Evolutionary conservation across 2,113 vertebrate genomes (phyloP), one percentile per base, ranked within the genome.

Genomic region (Hippocampus guttulatus): DNA sequence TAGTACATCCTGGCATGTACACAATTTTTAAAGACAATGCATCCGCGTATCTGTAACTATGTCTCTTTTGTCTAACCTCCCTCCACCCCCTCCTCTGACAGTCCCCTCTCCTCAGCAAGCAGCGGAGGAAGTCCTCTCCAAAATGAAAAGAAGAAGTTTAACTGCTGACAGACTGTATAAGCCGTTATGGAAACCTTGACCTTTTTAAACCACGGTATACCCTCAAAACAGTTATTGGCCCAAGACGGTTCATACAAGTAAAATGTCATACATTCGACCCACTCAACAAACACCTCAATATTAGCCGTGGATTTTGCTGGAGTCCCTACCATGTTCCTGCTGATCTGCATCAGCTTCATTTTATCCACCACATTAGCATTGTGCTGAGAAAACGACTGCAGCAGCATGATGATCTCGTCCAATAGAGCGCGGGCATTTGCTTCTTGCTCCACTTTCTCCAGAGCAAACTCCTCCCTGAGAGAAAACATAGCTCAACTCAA

Each of bases 261-360:
- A 15, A 27, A 58, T 25, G 23, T 8, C n/a, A n/a, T n/a, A 10
- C 7, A 55, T 2, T 23, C 8, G 21, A 20, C 4, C 30, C 30
- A 38, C 20, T 62, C 30, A 23, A 5, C 38, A 15, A 43, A 43
- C 5, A 1, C 12, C 62, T 43, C n/a, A n/a, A 11, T 43, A 23
- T 64, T 20, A 64, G 21, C 11, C 11, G 20, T 15, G 51, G 18
- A 52, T 54, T 6, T 9, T 54, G 52, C 69, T n/a, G 15, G 30
- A 45, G 0, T 57, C 2, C 75, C 8, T 85, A 93, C 92, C 92
- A 93, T 86, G 66, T 83, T 87, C 62, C 60, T 86, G 78, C 82
- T 80, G 49, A 91, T 87, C 60, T 92, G 85, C 81, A 88, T 76
- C 66, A 93, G 85, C 61, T 92, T 92, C 85, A 93, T 90, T 76